These are phyloP conservation scores for Syritta pipiens DNA, from an alignment of 2,888 invertebrate species.

Conservation along the genomic window DNA sequence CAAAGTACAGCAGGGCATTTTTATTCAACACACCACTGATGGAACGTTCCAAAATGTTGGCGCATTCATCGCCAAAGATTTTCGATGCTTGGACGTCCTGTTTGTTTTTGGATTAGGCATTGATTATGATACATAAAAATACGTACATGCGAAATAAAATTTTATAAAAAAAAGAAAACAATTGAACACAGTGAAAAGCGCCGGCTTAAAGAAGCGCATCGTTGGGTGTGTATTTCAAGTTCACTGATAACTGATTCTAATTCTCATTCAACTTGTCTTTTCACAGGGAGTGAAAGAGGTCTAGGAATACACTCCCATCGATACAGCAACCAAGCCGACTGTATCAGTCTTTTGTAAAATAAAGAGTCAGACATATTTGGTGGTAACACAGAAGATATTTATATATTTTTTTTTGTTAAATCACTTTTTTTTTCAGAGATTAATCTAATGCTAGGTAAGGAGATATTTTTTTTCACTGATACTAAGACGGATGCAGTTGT, in stretches of 20 bases:
- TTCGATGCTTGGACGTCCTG: slow-evolving; percentile 96
- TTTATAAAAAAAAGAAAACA: too few relatives aligned
- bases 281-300: background rate
- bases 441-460: slow-evolving; percentile 28
- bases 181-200: slow-evolving; percentile 73
- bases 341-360: slow-evolving; percentile 36
- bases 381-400: too few relatives aligned
- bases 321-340: slow-evolving; percentile 62
- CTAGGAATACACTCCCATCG: slow-evolving; percentile 64
- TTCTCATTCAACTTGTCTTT: background rate
- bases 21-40: slow-evolving; percentile 92
- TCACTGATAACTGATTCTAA: background rate
- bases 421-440: slow-evolving; percentile 38
- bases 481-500: slow-evolving; percentile 32
- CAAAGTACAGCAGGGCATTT: slow-evolving; percentile 97
- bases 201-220: slow-evolving; percentile 73
- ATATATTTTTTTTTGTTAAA: slow-evolving; percentile 19
- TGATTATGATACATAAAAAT: background rate
- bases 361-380: slow-evolving; percentile 35
- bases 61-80: slow-evolving; percentile 95
- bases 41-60: slow-evolving; percentile 96
- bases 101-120: slow-evolving; percentile 64
- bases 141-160: background rate
- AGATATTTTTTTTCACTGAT: slow-evolving; percentile 1
- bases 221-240: slow-evolving; percentile 74